phyloP scores from a whole-genome alignment of 2,113 vertebrate species.

The Chiloscyllium plagiosum region DNA sequence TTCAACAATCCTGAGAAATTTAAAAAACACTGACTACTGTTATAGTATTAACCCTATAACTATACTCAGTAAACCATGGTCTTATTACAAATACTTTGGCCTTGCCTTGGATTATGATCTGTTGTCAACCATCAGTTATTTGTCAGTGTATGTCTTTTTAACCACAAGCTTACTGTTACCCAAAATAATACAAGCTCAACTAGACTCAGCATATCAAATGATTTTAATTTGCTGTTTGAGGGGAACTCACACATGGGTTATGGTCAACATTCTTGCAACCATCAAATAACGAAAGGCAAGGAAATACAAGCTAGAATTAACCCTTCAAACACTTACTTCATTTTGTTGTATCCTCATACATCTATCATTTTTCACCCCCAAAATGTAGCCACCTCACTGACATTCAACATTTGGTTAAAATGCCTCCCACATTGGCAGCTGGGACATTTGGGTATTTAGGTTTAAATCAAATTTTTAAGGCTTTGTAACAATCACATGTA shows the following conservation, averaged over 20 bases:
- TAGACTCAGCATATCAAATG: background rate
- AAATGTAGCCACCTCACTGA: background rate
- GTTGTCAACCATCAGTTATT: background rate
- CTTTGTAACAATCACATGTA: background rate
- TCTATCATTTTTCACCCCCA: background rate
- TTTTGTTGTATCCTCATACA: background rate
- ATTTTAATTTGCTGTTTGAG: background rate
- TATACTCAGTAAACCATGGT: background rate
- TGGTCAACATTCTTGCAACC: background rate
- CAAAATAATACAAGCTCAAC: background rate
- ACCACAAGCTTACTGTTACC: background rate
- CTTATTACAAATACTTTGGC: background rate
- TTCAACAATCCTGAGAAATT: background rate
- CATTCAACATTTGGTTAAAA: background rate
- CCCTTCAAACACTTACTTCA: background rate
- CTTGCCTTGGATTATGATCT: background rate
- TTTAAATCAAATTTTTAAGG: background rate
- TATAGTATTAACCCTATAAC: background rate
- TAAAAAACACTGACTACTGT: background rate
- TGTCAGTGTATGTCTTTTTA: background rate
- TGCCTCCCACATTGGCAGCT: background rate
- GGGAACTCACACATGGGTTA: background rate
- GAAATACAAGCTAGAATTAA: background rate
- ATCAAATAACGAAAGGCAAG: background rate
- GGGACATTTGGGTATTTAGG: background rate